A percentile compares a stretch with the other conserved stretches of the same genome.
phyloP scores from a whole-genome alignment of 2,113 vertebrate genomes.

The Fukomys damarensis region DNA sequence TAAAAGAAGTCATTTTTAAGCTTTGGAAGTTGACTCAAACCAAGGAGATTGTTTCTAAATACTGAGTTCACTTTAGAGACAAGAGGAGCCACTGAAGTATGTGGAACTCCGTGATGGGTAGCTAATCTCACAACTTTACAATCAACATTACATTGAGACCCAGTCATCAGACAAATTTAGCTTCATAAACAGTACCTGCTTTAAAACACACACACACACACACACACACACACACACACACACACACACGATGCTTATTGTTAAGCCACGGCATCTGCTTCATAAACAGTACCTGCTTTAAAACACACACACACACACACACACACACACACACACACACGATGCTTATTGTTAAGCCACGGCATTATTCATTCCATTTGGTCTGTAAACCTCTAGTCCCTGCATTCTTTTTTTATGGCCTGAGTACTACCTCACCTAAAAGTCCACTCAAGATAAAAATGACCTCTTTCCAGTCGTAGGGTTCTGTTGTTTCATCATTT shows the following conservation, averaged over 20 bases:
- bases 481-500: not conserved
- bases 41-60: not conserved
- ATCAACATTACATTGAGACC: not conserved
- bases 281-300: no score
- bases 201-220: no score
- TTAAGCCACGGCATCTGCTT: no score
- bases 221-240: no score
- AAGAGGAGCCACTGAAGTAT: not conserved
- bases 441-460: not conserved
- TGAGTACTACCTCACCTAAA: not conserved
- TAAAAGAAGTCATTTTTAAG: not conserved
- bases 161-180: not conserved
- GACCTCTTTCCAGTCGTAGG: not conserved
- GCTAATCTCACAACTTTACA: not conserved
- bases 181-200: not conserved
- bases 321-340: no score
- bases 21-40: not conserved
- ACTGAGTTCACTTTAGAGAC: not conserved
- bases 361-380: not conserved
- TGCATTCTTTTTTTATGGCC: not conserved
- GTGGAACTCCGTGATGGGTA: rapidly evolving
- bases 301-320: no score
- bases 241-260: no score
- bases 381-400: not conserved
- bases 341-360: not conserved